Evolutionary conservation across 1,140 invertebrate genomes (phyloP).

Genomic region (Asobara japonica): DNA sequence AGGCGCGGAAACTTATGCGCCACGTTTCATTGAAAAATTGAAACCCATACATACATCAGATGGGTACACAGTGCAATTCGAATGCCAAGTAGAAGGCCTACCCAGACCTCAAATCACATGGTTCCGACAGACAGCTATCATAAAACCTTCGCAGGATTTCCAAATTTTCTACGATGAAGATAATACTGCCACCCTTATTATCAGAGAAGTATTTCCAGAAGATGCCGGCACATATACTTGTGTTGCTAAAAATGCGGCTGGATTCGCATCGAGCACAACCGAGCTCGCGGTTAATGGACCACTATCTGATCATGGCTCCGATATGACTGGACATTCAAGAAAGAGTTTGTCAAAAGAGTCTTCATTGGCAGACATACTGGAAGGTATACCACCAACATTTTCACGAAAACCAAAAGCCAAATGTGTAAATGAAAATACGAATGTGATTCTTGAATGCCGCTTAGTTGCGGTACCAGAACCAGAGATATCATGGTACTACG

Average conservation of each 20-base stretch:
- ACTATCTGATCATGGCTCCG: slow-evolving; percentile 88
- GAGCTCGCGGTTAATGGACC: slow-evolving; percentile 89
- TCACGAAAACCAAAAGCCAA: slow-evolving; percentile 86
- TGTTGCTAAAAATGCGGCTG: slow-evolving; percentile 93
- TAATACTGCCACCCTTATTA: slow-evolving; percentile 91
- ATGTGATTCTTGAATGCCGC: slow-evolving; percentile 84
- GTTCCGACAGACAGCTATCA: slow-evolving; percentile 93
- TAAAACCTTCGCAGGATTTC: slow-evolving; percentile 90
- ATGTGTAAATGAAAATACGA: slow-evolving; percentile 81
- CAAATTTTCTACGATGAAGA: slow-evolving; percentile 94
- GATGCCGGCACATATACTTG: slow-evolving; percentile 97
- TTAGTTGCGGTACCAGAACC: slow-evolving; percentile 91
- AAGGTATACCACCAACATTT: slow-evolving; percentile 94
- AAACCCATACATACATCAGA: slow-evolving; percentile 84
- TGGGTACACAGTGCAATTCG: slow-evolving; percentile 88
- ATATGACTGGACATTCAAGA: slow-evolving; percentile 80
- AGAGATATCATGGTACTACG: slow-evolving; percentile 85
- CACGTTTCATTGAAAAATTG: slow-evolving; percentile 86
- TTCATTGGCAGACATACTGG: slow-evolving; percentile 87
- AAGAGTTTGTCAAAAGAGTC: slow-evolving; percentile 88
- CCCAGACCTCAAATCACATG: slow-evolving; percentile 93
- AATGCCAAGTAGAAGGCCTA: slow-evolving; percentile 88
- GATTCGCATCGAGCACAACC: slow-evolving; percentile 91
- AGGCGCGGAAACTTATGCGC: slow-evolving; percentile 80
- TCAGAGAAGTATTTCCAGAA: slow-evolving; percentile 95